Conservation (phyloP, 1,140 invertebrate genomes). For the Eueides isabella region DNA sequence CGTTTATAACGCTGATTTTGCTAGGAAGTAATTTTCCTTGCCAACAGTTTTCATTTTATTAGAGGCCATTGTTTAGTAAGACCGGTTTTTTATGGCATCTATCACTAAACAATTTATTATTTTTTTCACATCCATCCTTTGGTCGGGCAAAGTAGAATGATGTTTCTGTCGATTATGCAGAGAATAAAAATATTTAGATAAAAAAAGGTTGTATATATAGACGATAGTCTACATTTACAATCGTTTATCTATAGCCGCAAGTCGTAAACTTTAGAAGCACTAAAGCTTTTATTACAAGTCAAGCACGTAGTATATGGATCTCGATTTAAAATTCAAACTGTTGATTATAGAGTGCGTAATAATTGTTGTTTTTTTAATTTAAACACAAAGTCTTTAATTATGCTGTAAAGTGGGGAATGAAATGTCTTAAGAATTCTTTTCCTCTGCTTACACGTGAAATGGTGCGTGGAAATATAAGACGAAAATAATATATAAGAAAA, state of each 20-base stretch:
- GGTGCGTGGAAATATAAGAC: too few species aligned
- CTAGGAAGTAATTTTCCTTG: neutral
- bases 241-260: neutral
- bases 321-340: neutral
- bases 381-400: too few species aligned
- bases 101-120: too few species aligned
- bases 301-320: neutral
- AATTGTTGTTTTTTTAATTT: neutral
- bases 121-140: too few species aligned
- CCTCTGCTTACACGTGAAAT: too few species aligned
- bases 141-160: too few species aligned
- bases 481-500: too few species aligned
- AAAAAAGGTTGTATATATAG: neutral
- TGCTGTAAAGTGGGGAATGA: too few species aligned
- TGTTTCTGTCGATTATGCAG: too few species aligned
- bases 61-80: neutral
- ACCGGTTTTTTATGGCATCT: too few species aligned
- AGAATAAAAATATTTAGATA: too few species aligned
- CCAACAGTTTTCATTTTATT: neutral
- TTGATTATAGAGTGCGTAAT: neutral
- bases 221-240: neutral
- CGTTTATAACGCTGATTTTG: neutral
- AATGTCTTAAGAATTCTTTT: too few species aligned
- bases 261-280: neutral
- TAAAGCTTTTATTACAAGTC: constrained; percentile 11